Percentiles rank a stretch among this genome's conserved stretches.
Conservation (phyloP, 2,113 vertebrate genomes). For the Nestor notabilis region DNA sequence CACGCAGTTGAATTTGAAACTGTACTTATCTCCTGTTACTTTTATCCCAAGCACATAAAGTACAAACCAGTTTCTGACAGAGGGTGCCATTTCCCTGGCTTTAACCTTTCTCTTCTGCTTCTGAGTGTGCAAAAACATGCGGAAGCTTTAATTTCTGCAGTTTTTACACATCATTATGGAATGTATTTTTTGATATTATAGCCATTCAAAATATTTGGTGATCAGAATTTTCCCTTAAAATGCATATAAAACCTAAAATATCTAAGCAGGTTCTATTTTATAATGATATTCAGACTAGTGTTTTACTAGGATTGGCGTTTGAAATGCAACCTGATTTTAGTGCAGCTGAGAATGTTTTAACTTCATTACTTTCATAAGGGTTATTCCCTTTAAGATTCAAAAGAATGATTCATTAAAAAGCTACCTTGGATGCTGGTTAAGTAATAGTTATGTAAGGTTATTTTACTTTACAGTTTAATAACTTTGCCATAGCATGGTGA, state of each 20-base stretch:
- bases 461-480: slow-evolving; percentile 41
- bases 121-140: accelerated
- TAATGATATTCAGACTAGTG: neutral
- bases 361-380: neutral
- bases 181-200: neutral
- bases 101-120: neutral
- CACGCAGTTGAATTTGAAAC: neutral
- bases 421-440: neutral
- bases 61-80: neutral
- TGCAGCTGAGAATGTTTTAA: neutral
- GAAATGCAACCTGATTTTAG: neutral
- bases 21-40: neutral
- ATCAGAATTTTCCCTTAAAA: neutral
- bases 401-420: neutral
- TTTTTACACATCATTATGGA: neutral
- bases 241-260: neutral
- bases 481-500: neutral
- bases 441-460: slow-evolving; percentile 3
- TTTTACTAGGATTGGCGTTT: neutral
- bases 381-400: neutral
- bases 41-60: neutral
- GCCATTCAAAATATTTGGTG: neutral
- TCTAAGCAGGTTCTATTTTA: neutral
- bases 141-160: neutral
- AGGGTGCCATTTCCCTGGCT: neutral